Conservation (phyloP, 2,888 invertebrate genomes). For the Melinopterus prodromus region DNA sequence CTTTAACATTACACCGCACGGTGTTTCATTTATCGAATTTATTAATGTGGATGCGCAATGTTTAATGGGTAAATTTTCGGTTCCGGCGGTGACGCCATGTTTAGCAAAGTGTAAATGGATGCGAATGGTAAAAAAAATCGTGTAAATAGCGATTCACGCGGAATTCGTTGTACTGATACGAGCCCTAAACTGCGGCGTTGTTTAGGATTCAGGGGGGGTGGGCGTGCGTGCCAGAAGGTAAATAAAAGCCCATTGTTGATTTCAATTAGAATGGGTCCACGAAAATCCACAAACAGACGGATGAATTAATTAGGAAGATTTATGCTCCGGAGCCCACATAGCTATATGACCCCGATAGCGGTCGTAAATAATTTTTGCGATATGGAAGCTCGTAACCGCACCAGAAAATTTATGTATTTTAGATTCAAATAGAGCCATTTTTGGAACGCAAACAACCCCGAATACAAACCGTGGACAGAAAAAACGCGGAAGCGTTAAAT, state of each 20-base stretch:
- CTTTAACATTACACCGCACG: too few species aligned
- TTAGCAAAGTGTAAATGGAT: not conserved
- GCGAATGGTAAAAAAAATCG: not conserved
- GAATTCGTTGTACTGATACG: not conserved
- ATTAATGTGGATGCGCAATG: too few species aligned
- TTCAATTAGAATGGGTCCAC: constrained; percentile 19
- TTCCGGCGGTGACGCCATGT: not conserved
- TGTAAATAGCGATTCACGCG: not conserved
- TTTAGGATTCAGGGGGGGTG: not conserved
- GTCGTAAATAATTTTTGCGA: not conserved
- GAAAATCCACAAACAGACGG: constrained; percentile 24
- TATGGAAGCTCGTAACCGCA: not conserved
- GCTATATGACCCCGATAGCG: not conserved
- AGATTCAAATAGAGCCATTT: not conserved
- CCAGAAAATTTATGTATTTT: not conserved
- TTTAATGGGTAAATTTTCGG: not conserved
- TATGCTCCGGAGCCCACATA: constrained; percentile 5
- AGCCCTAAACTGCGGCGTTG: not conserved
- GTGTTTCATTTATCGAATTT: too few species aligned
- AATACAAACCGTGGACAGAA: too few species aligned
- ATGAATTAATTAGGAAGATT: constrained; percentile 26
- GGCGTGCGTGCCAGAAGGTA: not conserved
- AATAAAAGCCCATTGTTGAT: constrained; percentile 18
- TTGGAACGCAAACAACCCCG: not conserved
- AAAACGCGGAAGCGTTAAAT: too few species aligned